Conservation (phyloP, 2,888 invertebrate genomes). For the Dryadula phaetusa region DNA sequence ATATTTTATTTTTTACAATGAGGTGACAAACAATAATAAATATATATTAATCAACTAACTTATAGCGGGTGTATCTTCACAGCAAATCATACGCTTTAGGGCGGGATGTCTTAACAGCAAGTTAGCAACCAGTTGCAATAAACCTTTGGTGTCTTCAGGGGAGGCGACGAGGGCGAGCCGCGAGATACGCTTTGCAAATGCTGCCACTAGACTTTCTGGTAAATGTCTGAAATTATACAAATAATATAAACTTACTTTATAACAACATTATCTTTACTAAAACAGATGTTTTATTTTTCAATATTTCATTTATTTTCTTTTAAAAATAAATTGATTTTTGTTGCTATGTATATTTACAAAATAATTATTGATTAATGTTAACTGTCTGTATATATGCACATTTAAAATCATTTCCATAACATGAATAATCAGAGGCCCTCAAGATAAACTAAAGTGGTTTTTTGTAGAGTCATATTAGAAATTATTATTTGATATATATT, state of each 20-base stretch:
- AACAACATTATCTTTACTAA: no score
- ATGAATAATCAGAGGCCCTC: no score
- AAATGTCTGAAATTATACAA: constrained; percentile 90
- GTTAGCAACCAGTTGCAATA: constrained; percentile 93
- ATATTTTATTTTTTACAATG: background rate
- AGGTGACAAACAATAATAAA: background rate
- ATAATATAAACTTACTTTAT: no score
- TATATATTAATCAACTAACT: constrained; percentile 57
- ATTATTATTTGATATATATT: no score
- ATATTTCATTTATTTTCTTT: no score
- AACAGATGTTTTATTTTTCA: no score
- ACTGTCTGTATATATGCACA: background rate
- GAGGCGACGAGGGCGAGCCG: constrained; percentile 93
- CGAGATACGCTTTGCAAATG: constrained; percentile 95
- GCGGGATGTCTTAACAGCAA: constrained; percentile 93
- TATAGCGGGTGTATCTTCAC: constrained; percentile 67
- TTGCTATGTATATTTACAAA: no score
- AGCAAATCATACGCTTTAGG: constrained; percentile 85
- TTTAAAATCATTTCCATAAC: no score
- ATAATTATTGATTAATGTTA: no score
- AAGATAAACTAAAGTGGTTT: no score
- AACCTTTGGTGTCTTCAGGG: constrained; percentile 89
- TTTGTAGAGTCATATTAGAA: no score
- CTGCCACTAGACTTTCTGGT: constrained; percentile 95
- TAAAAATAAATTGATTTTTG: no score